These are phyloP conservation scores for Loris lydekkerianus DNA, from an alignment of 2,797 vertebrate species.

Conservation along the genomic window DNA sequence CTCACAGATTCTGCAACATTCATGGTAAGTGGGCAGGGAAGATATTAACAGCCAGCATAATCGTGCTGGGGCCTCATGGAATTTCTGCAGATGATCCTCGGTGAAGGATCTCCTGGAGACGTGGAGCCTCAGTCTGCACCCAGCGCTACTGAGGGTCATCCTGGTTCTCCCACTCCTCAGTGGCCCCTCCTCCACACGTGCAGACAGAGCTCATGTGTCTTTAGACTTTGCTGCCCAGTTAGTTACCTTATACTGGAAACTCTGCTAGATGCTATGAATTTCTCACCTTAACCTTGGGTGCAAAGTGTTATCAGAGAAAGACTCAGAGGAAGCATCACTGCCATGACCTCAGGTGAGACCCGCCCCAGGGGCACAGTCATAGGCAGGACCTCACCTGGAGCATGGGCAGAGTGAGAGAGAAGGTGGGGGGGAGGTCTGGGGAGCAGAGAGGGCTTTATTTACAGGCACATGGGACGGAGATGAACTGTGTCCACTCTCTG, in stretches of 20 bases:
- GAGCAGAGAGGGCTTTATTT: neutral
- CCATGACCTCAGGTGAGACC: neutral
- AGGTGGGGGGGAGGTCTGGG: neutral
- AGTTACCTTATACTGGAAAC: neutral
- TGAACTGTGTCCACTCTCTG: neutral
- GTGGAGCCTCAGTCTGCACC: too few species aligned
- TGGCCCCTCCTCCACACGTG: too few species aligned
- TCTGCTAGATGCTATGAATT: neutral
- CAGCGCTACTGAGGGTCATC: neutral
- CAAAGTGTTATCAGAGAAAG: neutral
- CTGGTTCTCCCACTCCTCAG: neutral
- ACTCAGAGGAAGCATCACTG: too few species aligned
- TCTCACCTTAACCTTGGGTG: neutral
- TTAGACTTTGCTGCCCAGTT: too few species aligned
- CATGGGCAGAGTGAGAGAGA: neutral
- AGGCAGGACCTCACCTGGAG: too few species aligned
- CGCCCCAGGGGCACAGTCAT: too few species aligned
- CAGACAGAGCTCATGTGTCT: neutral
- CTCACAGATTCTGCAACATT: neutral
- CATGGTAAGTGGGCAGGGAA: too few species aligned
- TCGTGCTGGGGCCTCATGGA: too few species aligned
- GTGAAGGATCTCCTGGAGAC: too few species aligned
- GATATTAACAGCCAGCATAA: too few species aligned
- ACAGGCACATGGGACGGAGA: neutral
- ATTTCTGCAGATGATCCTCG: too few species aligned